phyloP scores from a whole-genome alignment of 2,797 vertebrate genomes.

The Heterohyrax brucei region DNA sequence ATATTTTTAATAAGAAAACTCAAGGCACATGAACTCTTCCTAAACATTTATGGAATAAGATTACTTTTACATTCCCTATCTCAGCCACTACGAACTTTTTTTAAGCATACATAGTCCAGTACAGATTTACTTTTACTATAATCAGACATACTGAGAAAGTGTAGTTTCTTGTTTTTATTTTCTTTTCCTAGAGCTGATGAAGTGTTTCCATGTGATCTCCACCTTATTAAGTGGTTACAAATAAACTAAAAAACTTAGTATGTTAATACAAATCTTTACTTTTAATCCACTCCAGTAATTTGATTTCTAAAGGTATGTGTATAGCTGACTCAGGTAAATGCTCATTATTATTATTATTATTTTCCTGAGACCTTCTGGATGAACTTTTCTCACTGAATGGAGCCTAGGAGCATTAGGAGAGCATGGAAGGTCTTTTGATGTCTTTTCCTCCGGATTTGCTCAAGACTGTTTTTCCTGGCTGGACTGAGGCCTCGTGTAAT shows the following conservation, averaged over 20 bases:
- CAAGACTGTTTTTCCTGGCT: background rate
- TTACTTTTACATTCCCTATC: background rate
- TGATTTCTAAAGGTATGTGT: background rate
- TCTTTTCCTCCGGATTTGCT: background rate
- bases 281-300: constrained; percentile 7
- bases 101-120: background rate
- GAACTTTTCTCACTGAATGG: background rate
- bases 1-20: background rate
- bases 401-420: background rate
- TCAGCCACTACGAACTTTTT: background rate
- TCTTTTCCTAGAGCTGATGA: constrained; percentile 33
- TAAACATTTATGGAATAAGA: background rate
- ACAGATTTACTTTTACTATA: constrained; percentile 32
- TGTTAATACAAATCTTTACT: background rate
- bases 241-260: background rate
- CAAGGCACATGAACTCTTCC: background rate
- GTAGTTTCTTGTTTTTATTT: background rate
- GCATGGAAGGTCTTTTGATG: background rate
- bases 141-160: background rate
- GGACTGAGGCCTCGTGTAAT: background rate
- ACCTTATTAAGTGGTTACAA: background rate
- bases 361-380: background rate
- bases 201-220: background rate
- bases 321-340: background rate
- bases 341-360: constrained; percentile 1